Evolutionary conservation across 1,140 invertebrate species (phyloP), one percentile per base, ranked within the genome.

Genomic region (Ectropis grisescens): DNA sequence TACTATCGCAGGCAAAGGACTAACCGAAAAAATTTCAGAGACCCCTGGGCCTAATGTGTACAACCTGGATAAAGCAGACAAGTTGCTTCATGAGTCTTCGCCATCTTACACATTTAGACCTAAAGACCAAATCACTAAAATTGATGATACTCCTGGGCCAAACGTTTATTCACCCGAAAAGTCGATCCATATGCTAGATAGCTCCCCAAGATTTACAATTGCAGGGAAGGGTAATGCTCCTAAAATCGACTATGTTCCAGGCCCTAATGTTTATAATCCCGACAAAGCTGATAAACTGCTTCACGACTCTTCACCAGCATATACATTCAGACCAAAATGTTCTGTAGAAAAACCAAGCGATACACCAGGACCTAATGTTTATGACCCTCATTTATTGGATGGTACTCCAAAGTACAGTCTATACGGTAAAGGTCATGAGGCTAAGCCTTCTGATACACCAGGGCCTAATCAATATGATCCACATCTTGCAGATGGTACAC

Each of bases 21-120:
- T 35, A 16, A 30, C 46, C 7, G 41, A 53, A 15, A 83, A 80
- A 58, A 69, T 76, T 33, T 35, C 89, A 58, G 70, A 86, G 15
- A 91, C 88, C 11, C 93, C 93, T 26, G 88, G 88, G 58, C 85
- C 93, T 50, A 84, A 93, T 70, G 81, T 87, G 59, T 86, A 95
- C 83, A 84, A 86, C 75, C 88, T 90, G 3, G 89, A 93, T 50
- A 89, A 87, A 51, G 84, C 86, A 15, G 88, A 89, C 43, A 86
- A 87, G 54, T 59, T 87, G 8, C 76, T 89, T 14, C 79, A 84
- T 24, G 86, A 88, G 29, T 84, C 79, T 32, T 85, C 87, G 2
- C 92, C 93, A 8, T 84, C 87, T 44, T 93, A 89, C 69, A 85
- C 86, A 34, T 92, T 93, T 65, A 88, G 91, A 49, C 54, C 71